Base-by-base conservation (phyloP, 2,888 invertebrate genomes). In the Standfussiana lucernea region DNA sequence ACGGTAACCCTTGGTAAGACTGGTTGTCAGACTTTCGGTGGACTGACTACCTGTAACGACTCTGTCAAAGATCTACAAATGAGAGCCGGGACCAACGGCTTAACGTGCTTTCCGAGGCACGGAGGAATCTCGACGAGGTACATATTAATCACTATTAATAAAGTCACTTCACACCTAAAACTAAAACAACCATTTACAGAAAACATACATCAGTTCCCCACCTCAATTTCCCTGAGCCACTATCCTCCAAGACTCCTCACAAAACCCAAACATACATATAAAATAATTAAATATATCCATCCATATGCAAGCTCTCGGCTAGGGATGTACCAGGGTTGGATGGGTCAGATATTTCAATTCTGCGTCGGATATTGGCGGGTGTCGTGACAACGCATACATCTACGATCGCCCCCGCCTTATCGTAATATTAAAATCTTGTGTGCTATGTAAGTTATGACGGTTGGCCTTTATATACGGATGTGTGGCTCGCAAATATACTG, bases 261-360 rank as follows among this genome's bases (percentile, higher is more conserved):
- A 11, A 56, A 35, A 75, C 28, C 32, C 40, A 47, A 67, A 70
- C 61, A 75, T 62, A 72, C n/a, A 61, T 66, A 67, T 72, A 67
- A 75, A 85, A 86, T 86, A 84, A 84, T 82, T 85, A 84, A 85
- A 84, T 79, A 83, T 64, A 64, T 40, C n/a, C 69, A 76, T 50
- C 50, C 77, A 72, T 67, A 84, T 83, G 71, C 71, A 80, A 71
- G 74, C 65, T 40, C 61, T 50, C 64, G 68, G 47, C 71, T 79
- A 77, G 79, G 61, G 77, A 62, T 77, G 77, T 77, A 61, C 70
- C 50, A 62, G 69, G 80, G 80, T 47, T 61, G 76, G 84, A 86
- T 72, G 88, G 96, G 96, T 96, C 95, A 96, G 96, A 96, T 96
- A 96, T 96, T 96, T 96, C 96, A 96, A 96, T 96, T 94, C 94